phyloP scores from a whole-genome alignment of 1,140 invertebrate species.

The Steinernema feltiae region DNA sequence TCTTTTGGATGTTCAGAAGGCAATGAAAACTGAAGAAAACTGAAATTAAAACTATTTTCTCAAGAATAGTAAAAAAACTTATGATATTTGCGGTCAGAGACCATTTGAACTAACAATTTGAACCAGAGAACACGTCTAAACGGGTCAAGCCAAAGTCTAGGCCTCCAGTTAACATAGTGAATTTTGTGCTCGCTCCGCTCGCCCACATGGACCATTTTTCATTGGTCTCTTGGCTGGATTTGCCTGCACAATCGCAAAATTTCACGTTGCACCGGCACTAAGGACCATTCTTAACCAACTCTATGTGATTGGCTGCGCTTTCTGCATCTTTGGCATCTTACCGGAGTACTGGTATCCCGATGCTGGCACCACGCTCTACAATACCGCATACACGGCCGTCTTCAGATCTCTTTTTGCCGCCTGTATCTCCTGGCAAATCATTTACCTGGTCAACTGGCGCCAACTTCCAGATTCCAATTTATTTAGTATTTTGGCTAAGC shows the following conservation, averaged over 20 bases:
- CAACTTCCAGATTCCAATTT: background rate
- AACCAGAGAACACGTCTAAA: too few relatives aligned
- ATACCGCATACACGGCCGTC: conserved; percentile 7
- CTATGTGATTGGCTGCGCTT: background rate
- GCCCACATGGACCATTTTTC: background rate
- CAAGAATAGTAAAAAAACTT: too few relatives aligned
- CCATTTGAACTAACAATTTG: too few relatives aligned
- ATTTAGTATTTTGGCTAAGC: conserved; percentile 3
- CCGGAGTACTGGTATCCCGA: conserved; percentile 12
- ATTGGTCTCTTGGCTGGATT: background rate
- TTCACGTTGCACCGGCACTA: background rate
- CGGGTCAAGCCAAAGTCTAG: background rate
- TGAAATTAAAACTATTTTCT: too few relatives aligned
- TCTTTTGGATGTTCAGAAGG: too few relatives aligned
- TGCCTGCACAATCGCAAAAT: background rate
- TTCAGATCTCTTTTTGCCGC: background rate
- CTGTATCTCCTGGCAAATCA: background rate
- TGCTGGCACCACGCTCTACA: background rate
- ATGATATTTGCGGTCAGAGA: too few relatives aligned
- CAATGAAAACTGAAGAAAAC: too few relatives aligned
- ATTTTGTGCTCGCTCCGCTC: background rate
- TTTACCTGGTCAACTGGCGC: background rate
- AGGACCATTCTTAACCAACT: background rate
- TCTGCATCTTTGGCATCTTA: background rate
- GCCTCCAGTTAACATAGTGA: background rate